Conservation (phyloP, 2,888 invertebrate species). For the Patella pellucida region DNA sequence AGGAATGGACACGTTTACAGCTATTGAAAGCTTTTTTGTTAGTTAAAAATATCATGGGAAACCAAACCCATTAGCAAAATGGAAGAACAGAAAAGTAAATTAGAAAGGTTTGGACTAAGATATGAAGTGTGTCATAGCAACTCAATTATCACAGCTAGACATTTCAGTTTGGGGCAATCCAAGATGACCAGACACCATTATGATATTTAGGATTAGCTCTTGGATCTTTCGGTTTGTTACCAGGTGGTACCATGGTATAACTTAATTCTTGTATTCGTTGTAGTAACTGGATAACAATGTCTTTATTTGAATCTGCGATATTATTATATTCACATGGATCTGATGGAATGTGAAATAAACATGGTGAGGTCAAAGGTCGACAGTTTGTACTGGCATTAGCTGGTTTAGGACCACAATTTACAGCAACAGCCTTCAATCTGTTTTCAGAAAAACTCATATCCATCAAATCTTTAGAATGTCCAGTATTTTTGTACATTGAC, state of each 20-base stretch:
- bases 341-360: constrained; percentile 83
- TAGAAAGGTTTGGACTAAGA: too few relatives aligned
- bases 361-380: constrained; percentile 78
- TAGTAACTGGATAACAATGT: constrained; percentile 59
- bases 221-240: constrained; percentile 80
- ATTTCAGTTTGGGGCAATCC: too few relatives aligned
- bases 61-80: too few relatives aligned
- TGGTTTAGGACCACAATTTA: constrained; percentile 64
- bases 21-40: too few relatives aligned
- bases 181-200: constrained; percentile 80
- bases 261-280: constrained; percentile 75
- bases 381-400: constrained; percentile 74
- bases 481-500: too few relatives aligned
- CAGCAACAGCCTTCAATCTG: constrained; percentile 64
- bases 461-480: too few relatives aligned
- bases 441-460: constrained; percentile 14
- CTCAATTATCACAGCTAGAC: too few relatives aligned
- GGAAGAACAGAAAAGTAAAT: too few relatives aligned
- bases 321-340: constrained; percentile 92
- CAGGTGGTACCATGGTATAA: constrained; percentile 80
- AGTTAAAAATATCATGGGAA: too few relatives aligned
- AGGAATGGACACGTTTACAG: too few relatives aligned
- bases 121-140: too few relatives aligned
- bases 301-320: constrained; percentile 60
- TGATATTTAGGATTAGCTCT: constrained; percentile 83